phyloP scores from a whole-genome alignment of 2,888 invertebrate genomes.

The Dichetophora obliterata region DNA sequence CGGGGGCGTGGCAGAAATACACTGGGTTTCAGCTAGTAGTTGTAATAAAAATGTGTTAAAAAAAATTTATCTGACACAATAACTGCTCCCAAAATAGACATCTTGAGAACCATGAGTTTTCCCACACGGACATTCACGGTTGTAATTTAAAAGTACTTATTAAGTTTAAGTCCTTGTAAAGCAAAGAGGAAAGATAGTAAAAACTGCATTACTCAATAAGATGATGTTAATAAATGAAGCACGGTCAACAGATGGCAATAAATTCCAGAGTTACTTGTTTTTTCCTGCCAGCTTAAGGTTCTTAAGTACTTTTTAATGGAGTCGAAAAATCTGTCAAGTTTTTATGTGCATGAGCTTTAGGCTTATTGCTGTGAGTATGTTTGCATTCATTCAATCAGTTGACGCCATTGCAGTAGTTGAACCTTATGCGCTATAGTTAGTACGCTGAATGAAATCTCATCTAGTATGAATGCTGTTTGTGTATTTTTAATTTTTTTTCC shows the following conservation, averaged over 20 bases:
- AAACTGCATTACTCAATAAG: too few species aligned
- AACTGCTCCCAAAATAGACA: too few species aligned
- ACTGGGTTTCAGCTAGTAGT: too few species aligned
- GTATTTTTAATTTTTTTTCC: not conserved
- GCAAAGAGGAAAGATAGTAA: too few species aligned
- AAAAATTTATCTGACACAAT: too few species aligned
- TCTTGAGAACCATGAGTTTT: too few species aligned
- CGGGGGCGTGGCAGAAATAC: too few species aligned
- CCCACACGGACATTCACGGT: too few species aligned
- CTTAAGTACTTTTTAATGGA: slow-evolving; percentile 51
- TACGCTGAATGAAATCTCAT: not conserved
- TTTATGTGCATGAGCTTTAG: not conserved
- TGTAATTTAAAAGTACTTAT: too few species aligned
- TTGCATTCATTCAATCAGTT: not conserved
- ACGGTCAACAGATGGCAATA: not conserved
- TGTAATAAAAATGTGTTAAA: too few species aligned
- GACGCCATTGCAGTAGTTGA: not conserved
- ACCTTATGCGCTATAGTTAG: not conserved
- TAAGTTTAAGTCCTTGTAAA: too few species aligned
- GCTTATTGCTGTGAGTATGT: not conserved
- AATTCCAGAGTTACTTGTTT: slow-evolving; percentile 4
- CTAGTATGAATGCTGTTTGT: slow-evolving; percentile 20
- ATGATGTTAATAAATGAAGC: too few species aligned
- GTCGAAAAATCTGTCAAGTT: slow-evolving; percentile 25
- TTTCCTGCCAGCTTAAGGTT: not conserved